Conservation (phyloP, 1,140 invertebrate genomes). For the Panagrolaimus sp. region DNA sequence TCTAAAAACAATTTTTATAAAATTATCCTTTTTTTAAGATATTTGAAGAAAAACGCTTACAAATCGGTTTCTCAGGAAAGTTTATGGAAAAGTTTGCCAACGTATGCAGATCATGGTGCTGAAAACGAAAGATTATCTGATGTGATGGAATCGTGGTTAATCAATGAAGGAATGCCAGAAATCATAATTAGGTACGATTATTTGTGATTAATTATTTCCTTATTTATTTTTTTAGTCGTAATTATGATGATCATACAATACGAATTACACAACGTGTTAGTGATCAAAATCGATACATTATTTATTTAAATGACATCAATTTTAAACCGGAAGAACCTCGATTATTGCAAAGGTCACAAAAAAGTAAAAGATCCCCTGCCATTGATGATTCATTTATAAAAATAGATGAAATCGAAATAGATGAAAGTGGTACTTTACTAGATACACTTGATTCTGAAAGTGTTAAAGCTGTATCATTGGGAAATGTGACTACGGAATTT, state of each 20-base stretch:
- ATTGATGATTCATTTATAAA: too few relatives aligned
- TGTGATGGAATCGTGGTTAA: conserved; percentile 54
- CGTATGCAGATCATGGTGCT: conserved; percentile 52
- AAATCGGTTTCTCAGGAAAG: conserved; percentile 47
- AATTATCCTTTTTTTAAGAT: conserved; percentile 34
- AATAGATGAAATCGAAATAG: too few relatives aligned
- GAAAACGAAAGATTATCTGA: conserved; percentile 43
- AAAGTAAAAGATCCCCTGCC: not conserved
- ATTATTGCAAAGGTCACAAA: conserved; percentile 2
- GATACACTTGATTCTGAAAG: not conserved
- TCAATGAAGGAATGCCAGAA: conserved; percentile 54
- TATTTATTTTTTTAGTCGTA: conserved; percentile 40
- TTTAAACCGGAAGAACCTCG: conserved; percentile 22
- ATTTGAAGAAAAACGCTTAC: conserved; percentile 46
- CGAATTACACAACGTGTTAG: conserved; percentile 41
- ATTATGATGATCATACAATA: conserved; percentile 56
- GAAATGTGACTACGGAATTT: not conserved
- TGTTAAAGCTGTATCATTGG: not conserved
- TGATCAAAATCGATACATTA: conserved; percentile 46
- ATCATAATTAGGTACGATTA: conserved; percentile 33
- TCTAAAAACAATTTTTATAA: conserved; percentile 6
- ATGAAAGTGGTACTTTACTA: too few relatives aligned
- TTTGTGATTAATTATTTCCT: conserved; percentile 6
- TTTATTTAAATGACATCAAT: conserved; percentile 38
- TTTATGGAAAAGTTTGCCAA: conserved; percentile 47